Evolutionary conservation across 2,888 invertebrate genomes (phyloP).

Genomic region (Euphydryas editha): DNA sequence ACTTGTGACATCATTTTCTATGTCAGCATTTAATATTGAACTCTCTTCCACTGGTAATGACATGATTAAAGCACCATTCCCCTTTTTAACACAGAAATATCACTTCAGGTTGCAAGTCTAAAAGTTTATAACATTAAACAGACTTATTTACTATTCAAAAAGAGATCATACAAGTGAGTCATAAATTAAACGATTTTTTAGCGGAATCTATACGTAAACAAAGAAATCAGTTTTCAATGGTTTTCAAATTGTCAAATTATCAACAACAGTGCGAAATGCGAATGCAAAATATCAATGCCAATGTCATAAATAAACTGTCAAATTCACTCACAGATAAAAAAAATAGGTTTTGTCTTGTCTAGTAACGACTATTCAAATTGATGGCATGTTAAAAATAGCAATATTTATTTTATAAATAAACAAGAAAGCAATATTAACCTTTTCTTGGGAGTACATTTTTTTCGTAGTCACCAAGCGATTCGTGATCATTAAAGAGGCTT

Average conservation of each 20-base stretch:
- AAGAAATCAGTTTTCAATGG: conserved; percentile 31
- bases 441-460: too few species aligned
- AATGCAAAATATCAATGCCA: conserved; percentile 12
- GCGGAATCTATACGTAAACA: conserved; percentile 32
- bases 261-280: conserved; percentile 1
- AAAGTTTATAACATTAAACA: conserved; percentile 2
- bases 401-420: too few species aligned
- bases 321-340: too few species aligned
- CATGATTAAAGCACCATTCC: conserved; percentile 59
- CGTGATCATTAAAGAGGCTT: too few species aligned
- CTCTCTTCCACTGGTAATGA: conserved; percentile 71
- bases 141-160: conserved; percentile 6
- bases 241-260: conserved; percentile 13
- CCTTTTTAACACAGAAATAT: conserved; percentile 17
- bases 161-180: conserved; percentile 30
- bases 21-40: conserved; percentile 74
- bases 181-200: conserved; percentile 21
- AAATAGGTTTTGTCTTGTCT: too few species aligned
- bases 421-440: too few species aligned
- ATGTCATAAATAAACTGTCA: conserved; percentile 12
- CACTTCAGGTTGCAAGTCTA: conserved; percentile 3
- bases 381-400: too few species aligned
- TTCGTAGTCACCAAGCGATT: too few species aligned
- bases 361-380: too few species aligned
- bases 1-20: conserved; percentile 72